Evolutionary conservation across 2,797 vertebrate genomes (phyloP).

Genomic region (Tachyglossus aculeatus): DNA sequence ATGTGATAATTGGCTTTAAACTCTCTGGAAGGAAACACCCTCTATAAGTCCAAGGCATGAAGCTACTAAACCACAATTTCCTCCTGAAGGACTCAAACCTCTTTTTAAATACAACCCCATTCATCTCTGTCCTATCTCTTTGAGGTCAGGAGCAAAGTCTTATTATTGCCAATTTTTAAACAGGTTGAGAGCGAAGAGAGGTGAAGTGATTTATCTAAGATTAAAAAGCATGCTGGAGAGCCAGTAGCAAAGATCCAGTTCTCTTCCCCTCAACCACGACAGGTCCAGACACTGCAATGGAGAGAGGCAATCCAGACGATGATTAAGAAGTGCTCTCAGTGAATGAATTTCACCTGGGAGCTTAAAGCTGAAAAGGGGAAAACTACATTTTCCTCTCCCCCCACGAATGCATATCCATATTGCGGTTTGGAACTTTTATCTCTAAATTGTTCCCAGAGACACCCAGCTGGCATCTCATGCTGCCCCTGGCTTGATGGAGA

Average conservation of each 20-base stretch:
- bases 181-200: not conserved
- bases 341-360: not conserved
- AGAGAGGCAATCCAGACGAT: not conserved
- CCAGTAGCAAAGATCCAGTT: not conserved
- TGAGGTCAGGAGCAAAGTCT: not conserved
- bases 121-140: not conserved
- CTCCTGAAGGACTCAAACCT: not conserved
- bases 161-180: not conserved
- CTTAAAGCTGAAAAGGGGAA: not conserved
- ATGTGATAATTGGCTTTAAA: too few relatives aligned
- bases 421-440: not conserved
- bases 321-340: not conserved
- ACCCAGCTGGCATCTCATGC: not conserved
- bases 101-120: not conserved
- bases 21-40: too few relatives aligned
- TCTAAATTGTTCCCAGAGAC: not conserved
- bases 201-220: not conserved
- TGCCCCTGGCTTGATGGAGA: not conserved
- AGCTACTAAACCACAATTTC: conserved; percentile 9
- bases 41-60: too few relatives aligned
- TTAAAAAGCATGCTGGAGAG: not conserved
- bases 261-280: not conserved
- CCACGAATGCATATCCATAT: not conserved
- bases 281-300: not conserved
- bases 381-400: not conserved